Conservation (phyloP, 2,888 invertebrate genomes). For the Kuschelorhynchus macadamiae region DNA sequence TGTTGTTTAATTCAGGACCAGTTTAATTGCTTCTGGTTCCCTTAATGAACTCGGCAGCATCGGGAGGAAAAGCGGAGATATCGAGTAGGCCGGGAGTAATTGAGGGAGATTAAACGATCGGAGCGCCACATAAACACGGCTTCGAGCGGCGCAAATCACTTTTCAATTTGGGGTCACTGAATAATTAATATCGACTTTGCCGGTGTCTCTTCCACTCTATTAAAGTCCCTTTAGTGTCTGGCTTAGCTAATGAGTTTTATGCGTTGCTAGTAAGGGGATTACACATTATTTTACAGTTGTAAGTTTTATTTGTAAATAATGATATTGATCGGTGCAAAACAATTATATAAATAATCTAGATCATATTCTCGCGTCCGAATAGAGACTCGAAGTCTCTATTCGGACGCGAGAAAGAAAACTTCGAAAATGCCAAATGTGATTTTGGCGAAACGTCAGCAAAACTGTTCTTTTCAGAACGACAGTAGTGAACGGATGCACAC, state of each 20-base stretch:
- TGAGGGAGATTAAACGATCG: slow-evolving; percentile 67
- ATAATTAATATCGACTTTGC: slow-evolving; percentile 65
- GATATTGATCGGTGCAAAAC: too few relatives aligned
- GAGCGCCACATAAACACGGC: slow-evolving; percentile 66
- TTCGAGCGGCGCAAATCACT: slow-evolving; percentile 63
- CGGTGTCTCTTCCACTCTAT: slow-evolving; percentile 56
- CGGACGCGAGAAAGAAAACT: too few relatives aligned
- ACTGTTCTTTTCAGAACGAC: too few relatives aligned
- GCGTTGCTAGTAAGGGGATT: background rate
- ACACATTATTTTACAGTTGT: too few relatives aligned
- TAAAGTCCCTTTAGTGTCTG: slow-evolving; percentile 40
- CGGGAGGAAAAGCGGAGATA: slow-evolving; percentile 50
- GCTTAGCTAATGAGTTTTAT: slow-evolving; percentile 31
- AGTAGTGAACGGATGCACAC: too few relatives aligned
- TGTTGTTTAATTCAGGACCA: too few relatives aligned
- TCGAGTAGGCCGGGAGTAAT: slow-evolving; percentile 62
- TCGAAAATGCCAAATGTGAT: too few relatives aligned
- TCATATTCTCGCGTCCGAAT: too few relatives aligned
- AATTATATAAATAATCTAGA: too few relatives aligned
- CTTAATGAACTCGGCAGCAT: slow-evolving; percentile 53
- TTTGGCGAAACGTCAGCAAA: too few relatives aligned
- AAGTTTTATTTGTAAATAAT: too few relatives aligned
- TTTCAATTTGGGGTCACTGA: slow-evolving; percentile 66
- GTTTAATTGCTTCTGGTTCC: slow-evolving; percentile 15
- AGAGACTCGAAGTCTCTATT: too few relatives aligned